phyloP scores from a whole-genome alignment of 2,888 invertebrate species.

The Zele albiditarsus region DNA sequence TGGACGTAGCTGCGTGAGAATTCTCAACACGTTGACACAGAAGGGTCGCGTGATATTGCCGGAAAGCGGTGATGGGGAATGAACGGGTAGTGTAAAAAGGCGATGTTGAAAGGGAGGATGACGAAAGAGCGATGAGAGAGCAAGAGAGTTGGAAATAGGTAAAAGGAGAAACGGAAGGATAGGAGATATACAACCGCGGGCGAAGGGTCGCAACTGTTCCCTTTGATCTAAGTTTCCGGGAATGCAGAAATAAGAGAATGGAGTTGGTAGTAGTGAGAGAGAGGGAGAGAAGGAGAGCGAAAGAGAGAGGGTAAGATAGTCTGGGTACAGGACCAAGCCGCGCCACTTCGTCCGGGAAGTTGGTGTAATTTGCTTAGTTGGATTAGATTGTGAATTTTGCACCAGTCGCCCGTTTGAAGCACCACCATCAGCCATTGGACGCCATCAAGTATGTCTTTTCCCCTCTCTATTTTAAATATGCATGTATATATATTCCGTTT shows the following conservation, averaged over 20 bases:
- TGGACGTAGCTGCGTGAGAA: slow-evolving; percentile 22
- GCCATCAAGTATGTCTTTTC: slow-evolving; percentile 9
- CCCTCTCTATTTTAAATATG: slow-evolving; percentile 11
- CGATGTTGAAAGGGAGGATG: slow-evolving; percentile 14
- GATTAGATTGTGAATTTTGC: slow-evolving; percentile 68
- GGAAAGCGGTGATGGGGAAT: slow-evolving; percentile 20
- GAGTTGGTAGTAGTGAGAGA: not conserved
- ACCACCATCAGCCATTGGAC: slow-evolving; percentile 44
- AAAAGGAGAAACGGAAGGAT: slow-evolving; percentile 40
- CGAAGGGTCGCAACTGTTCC: slow-evolving; percentile 45
- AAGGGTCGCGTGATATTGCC: slow-evolving; percentile 36
- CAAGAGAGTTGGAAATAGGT: slow-evolving; percentile 36
- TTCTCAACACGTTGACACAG: slow-evolving; percentile 19
- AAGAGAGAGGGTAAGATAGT: not conserved
- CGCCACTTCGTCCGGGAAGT: slow-evolving; percentile 52
- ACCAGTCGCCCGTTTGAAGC: slow-evolving; percentile 59
- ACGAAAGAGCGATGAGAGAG: slow-evolving; percentile 23
- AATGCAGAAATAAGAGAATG: slow-evolving; percentile 54
- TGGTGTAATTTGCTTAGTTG: slow-evolving; percentile 67
- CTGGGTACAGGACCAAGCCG: slow-evolving; percentile 56
- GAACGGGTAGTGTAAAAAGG: slow-evolving; percentile 24
- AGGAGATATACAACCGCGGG: slow-evolving; percentile 35
- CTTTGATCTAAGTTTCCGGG: slow-evolving; percentile 67
- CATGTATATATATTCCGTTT: slow-evolving; percentile 13
- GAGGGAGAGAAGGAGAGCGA: not conserved